phyloP scores from a whole-genome alignment of 2,797 vertebrate species.

The Melanotaenia parkinsoni region DNA sequence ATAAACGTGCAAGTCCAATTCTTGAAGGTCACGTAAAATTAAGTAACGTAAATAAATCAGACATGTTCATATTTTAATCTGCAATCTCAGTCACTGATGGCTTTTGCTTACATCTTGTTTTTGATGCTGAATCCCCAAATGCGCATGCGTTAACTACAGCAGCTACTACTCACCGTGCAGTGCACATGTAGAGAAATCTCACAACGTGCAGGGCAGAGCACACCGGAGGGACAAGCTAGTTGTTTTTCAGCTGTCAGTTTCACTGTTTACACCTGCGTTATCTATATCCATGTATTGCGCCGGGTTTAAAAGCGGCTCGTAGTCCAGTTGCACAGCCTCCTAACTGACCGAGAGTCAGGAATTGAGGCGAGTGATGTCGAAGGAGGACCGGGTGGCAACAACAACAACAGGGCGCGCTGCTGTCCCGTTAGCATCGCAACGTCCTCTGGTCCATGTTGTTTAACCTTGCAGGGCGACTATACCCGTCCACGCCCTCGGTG shows the following conservation, averaged over 20 bases:
- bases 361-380: slow-evolving; percentile 61
- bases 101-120: slow-evolving; percentile 60
- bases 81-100: slow-evolving; percentile 11
- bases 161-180: slow-evolving; percentile 66
- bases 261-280: slow-evolving; percentile 13
- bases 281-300: slow-evolving; percentile 4
- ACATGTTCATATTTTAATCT: not conserved
- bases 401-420: slow-evolving; percentile 70
- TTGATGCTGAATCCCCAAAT: slow-evolving; percentile 29
- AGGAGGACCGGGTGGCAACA: slow-evolving; percentile 54
- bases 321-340: slow-evolving; percentile 11
- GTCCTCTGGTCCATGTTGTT: slow-evolving; percentile 58
- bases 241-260: slow-evolving; percentile 37
- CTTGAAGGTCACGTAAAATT: not conserved
- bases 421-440: slow-evolving; percentile 67
- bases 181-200: slow-evolving; percentile 70
- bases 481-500: slow-evolving; percentile 31
- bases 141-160: slow-evolving; percentile 66
- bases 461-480: slow-evolving; percentile 39
- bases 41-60: not conserved
- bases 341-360: slow-evolving; percentile 31
- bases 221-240: slow-evolving; percentile 34
- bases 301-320: slow-evolving; percentile 8
- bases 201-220: slow-evolving; percentile 57
- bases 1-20: not conserved